These are phyloP conservation scores for Hypercompe scribonia DNA, from an alignment of 2,888 invertebrate species.

Conservation along the genomic window DNA sequence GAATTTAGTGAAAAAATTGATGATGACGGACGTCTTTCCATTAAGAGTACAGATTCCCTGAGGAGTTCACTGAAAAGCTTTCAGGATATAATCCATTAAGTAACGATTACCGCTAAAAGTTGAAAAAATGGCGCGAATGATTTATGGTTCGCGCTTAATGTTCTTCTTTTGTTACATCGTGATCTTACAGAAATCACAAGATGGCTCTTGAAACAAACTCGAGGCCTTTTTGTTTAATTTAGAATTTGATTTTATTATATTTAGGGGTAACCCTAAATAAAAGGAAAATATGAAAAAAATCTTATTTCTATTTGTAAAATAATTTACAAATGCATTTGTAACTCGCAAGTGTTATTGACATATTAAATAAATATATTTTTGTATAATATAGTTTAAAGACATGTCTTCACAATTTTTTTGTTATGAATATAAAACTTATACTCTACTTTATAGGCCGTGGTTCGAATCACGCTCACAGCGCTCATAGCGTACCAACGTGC, in stretches of 20 bases:
- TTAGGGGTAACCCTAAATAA: not conserved
- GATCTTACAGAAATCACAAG: slow-evolving; percentile 40
- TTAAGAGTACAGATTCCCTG: slow-evolving; percentile 21
- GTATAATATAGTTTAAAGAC: too few species aligned
- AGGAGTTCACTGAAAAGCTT: slow-evolving; percentile 28
- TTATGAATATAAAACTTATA: too few species aligned
- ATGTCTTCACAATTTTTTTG: too few species aligned
- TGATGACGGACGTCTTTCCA: slow-evolving; percentile 8
- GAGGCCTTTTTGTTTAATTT: slow-evolving; percentile 34
- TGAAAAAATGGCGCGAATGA: slow-evolving; percentile 39
- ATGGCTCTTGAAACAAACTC: slow-evolving; percentile 34
- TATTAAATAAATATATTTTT: too few species aligned
- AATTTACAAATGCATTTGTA: too few species aligned
- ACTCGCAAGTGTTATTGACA: too few species aligned
- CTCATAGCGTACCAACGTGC: too few species aligned
- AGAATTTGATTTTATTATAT: slow-evolving; percentile 7
- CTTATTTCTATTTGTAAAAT: too few species aligned
- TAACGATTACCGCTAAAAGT: slow-evolving; percentile 25
- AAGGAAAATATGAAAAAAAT: too few species aligned
- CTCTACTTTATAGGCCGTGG: too few species aligned
- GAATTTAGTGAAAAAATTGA: not conserved
- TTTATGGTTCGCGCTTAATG: slow-evolving; percentile 44
- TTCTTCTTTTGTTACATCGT: slow-evolving; percentile 42
- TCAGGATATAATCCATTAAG: slow-evolving; percentile 36
- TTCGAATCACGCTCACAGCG: too few species aligned